Conservation (phyloP, 2,797 vertebrate species). For the Melanotaenia trifasciata region DNA sequence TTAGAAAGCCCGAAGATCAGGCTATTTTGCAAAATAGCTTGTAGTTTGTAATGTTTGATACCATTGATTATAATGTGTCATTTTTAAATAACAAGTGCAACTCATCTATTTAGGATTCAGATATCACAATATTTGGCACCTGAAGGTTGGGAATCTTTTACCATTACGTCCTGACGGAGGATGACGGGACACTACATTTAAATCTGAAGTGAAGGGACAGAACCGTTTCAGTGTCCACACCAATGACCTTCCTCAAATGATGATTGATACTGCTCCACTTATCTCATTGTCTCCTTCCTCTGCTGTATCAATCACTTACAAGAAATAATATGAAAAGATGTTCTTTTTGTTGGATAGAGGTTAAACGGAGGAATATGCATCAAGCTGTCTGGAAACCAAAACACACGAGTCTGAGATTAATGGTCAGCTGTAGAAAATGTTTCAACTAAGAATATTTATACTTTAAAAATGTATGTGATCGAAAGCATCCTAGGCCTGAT, state of each 20-base stretch:
- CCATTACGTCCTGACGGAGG: slow-evolving; percentile 21
- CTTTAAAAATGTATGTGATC: too few relatives aligned
- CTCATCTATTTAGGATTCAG: background rate
- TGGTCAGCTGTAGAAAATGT: background rate
- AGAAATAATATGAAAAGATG: slow-evolving; percentile 43
- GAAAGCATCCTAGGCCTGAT: background rate
- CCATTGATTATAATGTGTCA: background rate
- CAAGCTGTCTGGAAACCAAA: slow-evolving; percentile 33
- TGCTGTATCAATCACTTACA: slow-evolving; percentile 62
- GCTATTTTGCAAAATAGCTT: too few relatives aligned
- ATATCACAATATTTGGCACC: background rate
- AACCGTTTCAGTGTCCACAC: slow-evolving; percentile 38
- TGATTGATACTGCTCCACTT: slow-evolving; percentile 66
- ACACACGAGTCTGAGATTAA: background rate
- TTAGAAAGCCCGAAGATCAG: too few relatives aligned
- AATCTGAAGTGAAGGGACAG: slow-evolving; percentile 16
- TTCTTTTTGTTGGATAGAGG: slow-evolving; percentile 42
- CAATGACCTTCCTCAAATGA: slow-evolving; percentile 64
- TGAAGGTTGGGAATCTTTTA: slow-evolving; percentile 51
- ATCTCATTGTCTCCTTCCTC: slow-evolving; percentile 60
- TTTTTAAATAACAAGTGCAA: slow-evolving; percentile 8
- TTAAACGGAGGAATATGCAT: slow-evolving; percentile 51
- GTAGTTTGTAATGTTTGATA: too few relatives aligned
- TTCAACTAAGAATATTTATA: background rate
- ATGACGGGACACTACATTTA: slow-evolving; percentile 11